Conservation (phyloP, 1,140 invertebrate genomes). For the Zaprionus lachaisei region DNA sequence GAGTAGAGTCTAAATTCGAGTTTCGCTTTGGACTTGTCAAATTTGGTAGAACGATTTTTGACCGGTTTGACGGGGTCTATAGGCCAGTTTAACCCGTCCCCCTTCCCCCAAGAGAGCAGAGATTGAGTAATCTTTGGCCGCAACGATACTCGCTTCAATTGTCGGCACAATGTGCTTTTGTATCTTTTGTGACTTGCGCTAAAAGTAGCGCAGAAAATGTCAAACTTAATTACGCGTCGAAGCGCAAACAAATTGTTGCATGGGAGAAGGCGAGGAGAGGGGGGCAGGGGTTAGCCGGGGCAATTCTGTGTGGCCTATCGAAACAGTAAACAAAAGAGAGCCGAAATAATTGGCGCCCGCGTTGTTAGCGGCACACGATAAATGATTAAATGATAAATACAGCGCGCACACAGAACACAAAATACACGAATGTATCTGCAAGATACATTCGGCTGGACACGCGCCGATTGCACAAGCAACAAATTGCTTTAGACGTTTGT, state of each 20-base stretch:
- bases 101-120: constrained; percentile 35
- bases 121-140: constrained; percentile 67
- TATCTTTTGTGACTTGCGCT: constrained; percentile 58
- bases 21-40: constrained; percentile 62
- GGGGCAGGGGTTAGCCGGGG: background rate
- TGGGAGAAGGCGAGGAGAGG: background rate
- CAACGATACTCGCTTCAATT: constrained; percentile 35
- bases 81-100: constrained; percentile 30
- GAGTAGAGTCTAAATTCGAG: constrained; percentile 20
- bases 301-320: constrained; percentile 7
- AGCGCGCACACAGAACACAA: background rate
- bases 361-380: constrained; percentile 34
- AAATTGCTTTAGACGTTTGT: constrained; percentile 32
- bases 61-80: constrained; percentile 61
- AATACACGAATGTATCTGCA: constrained; percentile 28
- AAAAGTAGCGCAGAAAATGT: constrained; percentile 76
- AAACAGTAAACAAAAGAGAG: constrained; percentile 34
- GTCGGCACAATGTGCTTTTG: constrained; percentile 35
- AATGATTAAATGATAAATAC: constrained; percentile 31
- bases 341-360: constrained; percentile 55
- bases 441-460: constrained; percentile 62
- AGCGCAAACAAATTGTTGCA: constrained; percentile 72
- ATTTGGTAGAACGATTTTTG: constrained; percentile 80
- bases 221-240: constrained; percentile 79
- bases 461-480: constrained; percentile 53